Evolutionary conservation across 1,140 invertebrate species (phyloP).

Genomic region (Cotesia vestalis): DNA sequence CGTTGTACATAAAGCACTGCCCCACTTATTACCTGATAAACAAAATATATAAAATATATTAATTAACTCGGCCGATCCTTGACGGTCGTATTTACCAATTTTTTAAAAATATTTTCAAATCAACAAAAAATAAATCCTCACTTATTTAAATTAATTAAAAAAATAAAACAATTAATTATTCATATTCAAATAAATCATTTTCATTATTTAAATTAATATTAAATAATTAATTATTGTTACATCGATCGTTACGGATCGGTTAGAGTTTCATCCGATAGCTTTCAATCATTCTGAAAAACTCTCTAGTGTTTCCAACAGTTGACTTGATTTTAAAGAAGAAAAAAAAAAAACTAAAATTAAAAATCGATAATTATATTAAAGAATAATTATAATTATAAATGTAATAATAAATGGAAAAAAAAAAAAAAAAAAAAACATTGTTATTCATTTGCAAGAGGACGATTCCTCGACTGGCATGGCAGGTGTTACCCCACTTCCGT

Average conservation of each 20-base stretch:
- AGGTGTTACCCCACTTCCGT: too few relatives aligned
- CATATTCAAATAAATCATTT: too few relatives aligned
- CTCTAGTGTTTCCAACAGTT: too few relatives aligned
- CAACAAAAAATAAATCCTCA: too few relatives aligned
- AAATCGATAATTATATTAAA: neutral
- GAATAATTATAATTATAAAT: conserved; percentile 28
- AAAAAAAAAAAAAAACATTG: too few relatives aligned
- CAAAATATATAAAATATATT: conserved; percentile 27
- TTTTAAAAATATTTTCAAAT: neutral
- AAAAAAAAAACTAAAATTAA: neutral
- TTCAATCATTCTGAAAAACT: conserved; percentile 13
- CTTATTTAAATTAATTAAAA: too few relatives aligned
- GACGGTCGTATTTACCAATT: conserved; percentile 1
- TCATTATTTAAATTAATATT: too few relatives aligned
- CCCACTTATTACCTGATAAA: conserved; percentile 40
- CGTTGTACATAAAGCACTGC: conserved; percentile 52
- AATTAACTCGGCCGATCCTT: conserved; percentile 24
- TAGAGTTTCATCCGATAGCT: conserved; percentile 23
- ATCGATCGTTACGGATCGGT: conserved; percentile 30
- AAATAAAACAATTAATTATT: too few relatives aligned
- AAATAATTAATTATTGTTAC: too few relatives aligned
- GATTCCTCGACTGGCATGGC: too few relatives aligned
- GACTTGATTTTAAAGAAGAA: neutral
- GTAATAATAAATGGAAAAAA: conserved; percentile 27
- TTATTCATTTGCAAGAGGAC: too few relatives aligned